Evolutionary conservation across 2,113 vertebrate genomes (phyloP), one percentile per base, ranked within the genome.

Genomic region (Gambusia affinis): DNA sequence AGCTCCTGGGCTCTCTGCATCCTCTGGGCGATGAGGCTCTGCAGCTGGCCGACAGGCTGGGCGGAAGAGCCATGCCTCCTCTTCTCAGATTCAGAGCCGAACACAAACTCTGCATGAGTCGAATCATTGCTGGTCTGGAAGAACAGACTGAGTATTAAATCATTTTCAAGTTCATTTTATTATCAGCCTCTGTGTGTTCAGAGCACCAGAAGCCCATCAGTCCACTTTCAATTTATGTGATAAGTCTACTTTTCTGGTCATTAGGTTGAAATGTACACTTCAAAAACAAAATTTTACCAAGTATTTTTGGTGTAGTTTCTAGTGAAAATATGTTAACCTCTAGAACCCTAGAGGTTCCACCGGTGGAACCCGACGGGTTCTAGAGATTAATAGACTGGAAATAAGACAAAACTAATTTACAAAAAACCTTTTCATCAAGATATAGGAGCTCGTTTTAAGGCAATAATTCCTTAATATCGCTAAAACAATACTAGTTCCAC

Each of bases 1-100:
- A 98, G 94, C 93, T 97, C 97, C 94, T 97, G 97, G 83, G 98
- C 98, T 94, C 96, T 94, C 91, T 97, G 96, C 93, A 99, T 96
- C 93, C 96, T 96, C 93, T 96, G 94, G 30, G 94, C 96, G 44
- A 99, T 97, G 72, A 98, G 94, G 86, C 97, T 96, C 91, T 98
- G 96, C 83, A 98, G 93, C 85, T 94, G 94, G 60, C 93, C 94
- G 1, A 96, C 94, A 0, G 93, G 89, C 94, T 95, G 82, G 0
- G 90, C 92, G 0, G 91, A 0, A 72, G 87, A 68, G 31, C 71
- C 33, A 82, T 24, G 76, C 90, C 78, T 44, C 91, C 76, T 90
- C 97, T 90, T 90, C 95, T n/a, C n/a, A n/a, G n/a, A n/a, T n/a
- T n/a, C n/a, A n/a, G 86, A 33, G 79, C 87, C 0, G 85, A 89